Percentiles rank a stretch among this genome's conserved stretches.
Evolutionary conservation across 2,888 invertebrate species (phyloP).

Genomic region (Lamproptera curius): DNA sequence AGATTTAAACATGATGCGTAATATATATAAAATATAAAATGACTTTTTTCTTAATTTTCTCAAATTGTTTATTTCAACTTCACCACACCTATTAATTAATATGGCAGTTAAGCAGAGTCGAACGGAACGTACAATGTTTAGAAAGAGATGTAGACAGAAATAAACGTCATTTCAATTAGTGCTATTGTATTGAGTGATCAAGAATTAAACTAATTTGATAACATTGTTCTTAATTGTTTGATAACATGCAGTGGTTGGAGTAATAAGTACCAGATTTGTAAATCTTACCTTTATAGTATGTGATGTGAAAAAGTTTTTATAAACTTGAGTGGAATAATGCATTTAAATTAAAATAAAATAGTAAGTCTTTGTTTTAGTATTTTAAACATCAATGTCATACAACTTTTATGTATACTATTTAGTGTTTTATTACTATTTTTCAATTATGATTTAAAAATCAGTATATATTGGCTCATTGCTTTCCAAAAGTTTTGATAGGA

Average conservation of each 20-base stretch:
- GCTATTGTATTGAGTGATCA: slow-evolving; percentile 7
- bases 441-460: no score
- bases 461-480: no score
- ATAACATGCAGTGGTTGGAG: slow-evolving; percentile 11
- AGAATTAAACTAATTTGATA: slow-evolving; percentile 13
- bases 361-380: slow-evolving; percentile 23
- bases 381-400: no score
- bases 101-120: no score
- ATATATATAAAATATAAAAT: no score
- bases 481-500: no score
- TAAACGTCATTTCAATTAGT: slow-evolving; percentile 11
- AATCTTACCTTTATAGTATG: not conserved
- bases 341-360: slow-evolving; percentile 13
- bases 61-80: not conserved
- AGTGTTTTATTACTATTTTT: no score
- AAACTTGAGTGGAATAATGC: no score
- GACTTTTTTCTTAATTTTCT: no score
- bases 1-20: no score
- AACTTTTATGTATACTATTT: no score
- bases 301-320: no score
- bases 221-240: slow-evolving; percentile 15
- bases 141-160: not conserved
- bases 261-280: slow-evolving; percentile 3
- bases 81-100: not conserved
- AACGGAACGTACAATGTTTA: slow-evolving; percentile 4